phyloP scores from a whole-genome alignment of 2,113 vertebrate species.

The Eudyptes chrysolophus region DNA sequence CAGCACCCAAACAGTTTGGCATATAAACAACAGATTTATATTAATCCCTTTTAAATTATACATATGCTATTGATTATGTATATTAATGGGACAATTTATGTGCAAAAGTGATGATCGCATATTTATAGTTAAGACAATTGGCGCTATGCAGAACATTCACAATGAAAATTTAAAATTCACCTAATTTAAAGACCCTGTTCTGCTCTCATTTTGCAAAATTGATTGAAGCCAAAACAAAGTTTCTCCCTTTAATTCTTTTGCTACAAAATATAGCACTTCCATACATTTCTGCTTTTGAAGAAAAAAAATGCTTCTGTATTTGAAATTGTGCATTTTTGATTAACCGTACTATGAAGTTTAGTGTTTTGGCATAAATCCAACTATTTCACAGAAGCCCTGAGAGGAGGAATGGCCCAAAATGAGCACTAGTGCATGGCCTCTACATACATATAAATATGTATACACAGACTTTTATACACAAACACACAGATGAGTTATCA shows the following conservation, averaged over 20 bases:
- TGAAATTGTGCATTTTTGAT: not conserved
- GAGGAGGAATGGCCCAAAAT: not conserved
- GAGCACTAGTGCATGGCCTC: not conserved
- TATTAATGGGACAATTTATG: not conserved
- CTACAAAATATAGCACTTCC: not conserved
- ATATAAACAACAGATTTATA: not conserved
- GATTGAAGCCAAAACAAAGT: not conserved
- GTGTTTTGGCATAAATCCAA: not conserved
- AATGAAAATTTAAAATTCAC: not conserved
- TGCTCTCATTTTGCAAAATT: not conserved
- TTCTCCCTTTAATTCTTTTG: not conserved
- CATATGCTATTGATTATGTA: not conserved
- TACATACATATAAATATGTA: not conserved
- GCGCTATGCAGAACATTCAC: not conserved
- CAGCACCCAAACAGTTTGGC: not conserved
- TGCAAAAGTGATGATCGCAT: not conserved
- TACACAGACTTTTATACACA: not conserved
- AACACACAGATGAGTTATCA: not conserved
- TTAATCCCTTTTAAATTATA: not conserved
- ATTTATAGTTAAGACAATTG: not conserved
- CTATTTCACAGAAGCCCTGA: not conserved
- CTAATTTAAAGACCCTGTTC: not conserved
- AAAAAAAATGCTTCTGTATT: not conserved
- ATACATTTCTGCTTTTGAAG: not conserved
- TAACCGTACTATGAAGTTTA: not conserved